Percentiles rank a stretch among this genome's conserved stretches.
phyloP scores from a whole-genome alignment of 2,888 invertebrate genomes.

The Cerastis leucographa region DNA sequence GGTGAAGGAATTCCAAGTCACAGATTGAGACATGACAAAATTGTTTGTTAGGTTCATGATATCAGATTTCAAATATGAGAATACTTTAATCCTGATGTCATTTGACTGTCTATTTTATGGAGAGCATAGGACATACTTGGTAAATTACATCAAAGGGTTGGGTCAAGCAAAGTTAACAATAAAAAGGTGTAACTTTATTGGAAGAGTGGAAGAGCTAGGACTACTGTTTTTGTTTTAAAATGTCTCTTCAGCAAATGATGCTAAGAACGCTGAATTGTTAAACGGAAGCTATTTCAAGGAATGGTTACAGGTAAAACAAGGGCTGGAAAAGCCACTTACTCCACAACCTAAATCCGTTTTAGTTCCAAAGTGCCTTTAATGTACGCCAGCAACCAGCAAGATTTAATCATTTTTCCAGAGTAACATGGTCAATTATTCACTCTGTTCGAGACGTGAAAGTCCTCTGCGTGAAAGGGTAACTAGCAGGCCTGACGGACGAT shows the following conservation, averaged over 20 bases:
- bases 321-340: too few species aligned
- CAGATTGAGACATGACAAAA: conserved; percentile 37
- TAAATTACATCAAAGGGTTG: too few species aligned
- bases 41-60: conserved; percentile 42
- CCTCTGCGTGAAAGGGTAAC: conserved; percentile 20
- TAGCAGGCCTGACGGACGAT: background rate
- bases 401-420: background rate
- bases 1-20: conserved; percentile 41
- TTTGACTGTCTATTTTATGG: background rate
- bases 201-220: too few species aligned
- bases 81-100: conserved; percentile 54
- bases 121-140: background rate
- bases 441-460: conserved; percentile 37
- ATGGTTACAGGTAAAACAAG: too few species aligned
- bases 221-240: too few species aligned
- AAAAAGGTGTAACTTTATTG: background rate
- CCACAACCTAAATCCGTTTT: background rate
- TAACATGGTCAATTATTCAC: conserved; percentile 17
- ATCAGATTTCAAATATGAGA: conserved; percentile 55
- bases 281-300: too few species aligned
- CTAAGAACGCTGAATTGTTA: too few species aligned
- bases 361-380: background rate
- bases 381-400: background rate
- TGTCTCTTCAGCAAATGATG: too few species aligned
- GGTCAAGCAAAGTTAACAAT: background rate